These are phyloP conservation scores for Aptenodytes patagonicus DNA, from an alignment of 2,113 vertebrate species.

Conservation along the genomic window DNA sequence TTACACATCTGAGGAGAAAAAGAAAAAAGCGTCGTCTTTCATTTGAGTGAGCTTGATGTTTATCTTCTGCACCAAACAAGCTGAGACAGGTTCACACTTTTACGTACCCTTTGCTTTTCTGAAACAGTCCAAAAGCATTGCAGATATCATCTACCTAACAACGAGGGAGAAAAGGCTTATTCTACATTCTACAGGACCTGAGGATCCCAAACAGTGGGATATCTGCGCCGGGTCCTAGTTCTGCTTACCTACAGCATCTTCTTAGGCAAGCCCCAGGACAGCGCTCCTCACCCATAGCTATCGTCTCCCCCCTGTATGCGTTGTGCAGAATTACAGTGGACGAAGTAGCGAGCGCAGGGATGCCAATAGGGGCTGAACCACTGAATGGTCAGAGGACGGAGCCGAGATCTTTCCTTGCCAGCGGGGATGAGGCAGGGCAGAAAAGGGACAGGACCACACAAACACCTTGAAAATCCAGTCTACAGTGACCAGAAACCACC, in stretches of 20 bases:
- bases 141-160: neutral
- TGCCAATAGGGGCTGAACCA: neutral
- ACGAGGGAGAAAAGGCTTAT: neutral
- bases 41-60: neutral
- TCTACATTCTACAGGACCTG: no score
- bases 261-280: neutral
- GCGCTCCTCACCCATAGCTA: neutral
- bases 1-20: neutral
- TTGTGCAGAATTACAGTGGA: no score
- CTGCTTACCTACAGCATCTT: neutral
- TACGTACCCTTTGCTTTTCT: neutral
- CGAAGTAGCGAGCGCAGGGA: accelerated
- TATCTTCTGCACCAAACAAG: conserved; percentile 32
- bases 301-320: accelerated
- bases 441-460: neutral
- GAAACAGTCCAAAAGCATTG: neutral
- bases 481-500: neutral
- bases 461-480: neutral
- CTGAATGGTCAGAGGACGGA: neutral
- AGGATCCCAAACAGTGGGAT: neutral
- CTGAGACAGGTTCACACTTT: neutral
- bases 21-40: neutral
- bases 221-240: neutral
- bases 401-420: neutral
- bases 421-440: neutral